A percentile compares a stretch with the other conserved stretches of the same genome.
These are phyloP conservation scores for Gadus macrocephalus DNA, from an alignment of 2,113 vertebrate species.

Conservation along the genomic window DNA sequence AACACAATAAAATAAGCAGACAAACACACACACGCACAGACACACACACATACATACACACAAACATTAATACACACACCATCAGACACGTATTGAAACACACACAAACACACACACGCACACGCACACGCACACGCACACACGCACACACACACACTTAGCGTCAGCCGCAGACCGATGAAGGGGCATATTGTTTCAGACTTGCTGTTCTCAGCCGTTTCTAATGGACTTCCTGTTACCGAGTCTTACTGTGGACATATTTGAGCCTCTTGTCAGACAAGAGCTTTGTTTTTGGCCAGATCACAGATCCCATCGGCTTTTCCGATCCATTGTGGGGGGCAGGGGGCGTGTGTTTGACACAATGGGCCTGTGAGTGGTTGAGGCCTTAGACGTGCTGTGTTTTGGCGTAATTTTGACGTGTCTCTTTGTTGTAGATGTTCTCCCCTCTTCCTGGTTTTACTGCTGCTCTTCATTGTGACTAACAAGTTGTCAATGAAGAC, in stretches of 20 bases:
- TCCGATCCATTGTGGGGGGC: too few relatives aligned
- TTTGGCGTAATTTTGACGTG: too few relatives aligned
- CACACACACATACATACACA: neutral
- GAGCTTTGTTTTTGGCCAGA: conserved; percentile 53
- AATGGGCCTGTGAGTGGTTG: too few relatives aligned
- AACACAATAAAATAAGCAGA: neutral
- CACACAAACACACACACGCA: neutral
- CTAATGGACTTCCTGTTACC: conserved; percentile 51
- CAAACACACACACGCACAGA: neutral
- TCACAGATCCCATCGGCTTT: conserved; percentile 17
- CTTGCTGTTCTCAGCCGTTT: conserved; percentile 52
- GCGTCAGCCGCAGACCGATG: conserved; percentile 16
- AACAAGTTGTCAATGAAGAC: too few relatives aligned
- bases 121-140: neutral
- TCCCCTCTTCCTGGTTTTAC: too few relatives aligned
- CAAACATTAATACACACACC: conserved; percentile 2
- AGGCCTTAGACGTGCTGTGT: too few relatives aligned
- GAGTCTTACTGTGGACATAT: conserved; percentile 39
- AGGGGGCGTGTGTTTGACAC: conserved; percentile 25
- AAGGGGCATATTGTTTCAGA: conserved; percentile 48
- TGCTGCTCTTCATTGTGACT: too few relatives aligned
- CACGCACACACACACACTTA: conserved; percentile 3
- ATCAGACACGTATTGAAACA: conserved; percentile 2
- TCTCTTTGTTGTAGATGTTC: too few relatives aligned
- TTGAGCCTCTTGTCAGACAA: conserved; percentile 45